Evolutionary conservation across 2,113 vertebrate genomes (phyloP), one percentile per base, ranked within the genome.

Genomic region (Balaenoptera acutorostrata): DNA sequence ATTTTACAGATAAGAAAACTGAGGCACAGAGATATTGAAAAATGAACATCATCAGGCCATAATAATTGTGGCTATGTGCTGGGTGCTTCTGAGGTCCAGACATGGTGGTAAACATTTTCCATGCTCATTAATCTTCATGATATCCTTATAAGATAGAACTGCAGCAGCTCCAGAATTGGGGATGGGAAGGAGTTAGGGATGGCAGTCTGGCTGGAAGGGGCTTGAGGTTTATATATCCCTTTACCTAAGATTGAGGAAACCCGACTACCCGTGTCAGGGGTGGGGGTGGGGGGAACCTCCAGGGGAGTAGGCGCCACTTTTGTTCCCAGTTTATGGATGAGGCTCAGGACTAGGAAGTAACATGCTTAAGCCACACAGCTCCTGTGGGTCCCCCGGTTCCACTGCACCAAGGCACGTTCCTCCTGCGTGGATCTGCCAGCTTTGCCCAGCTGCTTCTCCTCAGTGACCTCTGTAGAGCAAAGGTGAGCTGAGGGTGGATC

Each of bases 211-310:
- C 23, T 27, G 39, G 78, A 49, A 49, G 33, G 52, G 17, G 8
- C 33, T 68, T 33, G 80, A 69, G 49, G 69, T 78, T 23, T 68
- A 5, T 36, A 3, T 15, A 1, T 8, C 46, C 61, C 63, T 49
- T 81, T 18, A n/a, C 46, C 44, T 29, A 20, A 63, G 57, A 8
- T 5, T 18, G 27, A 64, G 27, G n/a, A 66, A n/a, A 49, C 11
- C 21, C 11, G 2, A 2, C 9, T 20, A 44, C 75, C 31, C 11
- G 0, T 14, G 49, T 61, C 5, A 41, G 57, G 39, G 36, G 33
- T 64, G 6, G 31, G n/a, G 21, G 25, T 7, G 6, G 3, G 8
- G 23, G 1, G 5, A 2, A 1, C 39, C 31, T 64, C 57, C 25
- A 21, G 33, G 39, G 36, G 49, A 36, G 14, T 4, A 5, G 64